phyloP scores from a whole-genome alignment of 1,140 invertebrate species.

The Bombus waltoni region DNA sequence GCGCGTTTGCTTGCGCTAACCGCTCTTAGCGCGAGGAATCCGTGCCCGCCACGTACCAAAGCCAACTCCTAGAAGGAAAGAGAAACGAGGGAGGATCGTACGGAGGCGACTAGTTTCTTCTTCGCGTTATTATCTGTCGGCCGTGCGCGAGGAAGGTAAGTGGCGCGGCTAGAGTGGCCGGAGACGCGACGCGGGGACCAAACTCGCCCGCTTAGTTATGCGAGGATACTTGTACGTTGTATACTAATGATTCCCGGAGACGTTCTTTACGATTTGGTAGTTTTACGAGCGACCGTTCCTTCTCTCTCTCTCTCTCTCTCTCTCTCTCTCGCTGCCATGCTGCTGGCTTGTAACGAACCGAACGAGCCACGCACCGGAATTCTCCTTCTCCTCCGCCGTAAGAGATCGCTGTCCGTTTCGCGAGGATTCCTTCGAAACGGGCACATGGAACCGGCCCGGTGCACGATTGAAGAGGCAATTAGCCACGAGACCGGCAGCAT shows the following conservation, averaged over 20 bases:
- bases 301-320: too few species aligned
- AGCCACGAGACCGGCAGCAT: constrained; percentile 6
- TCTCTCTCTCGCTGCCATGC: neutral
- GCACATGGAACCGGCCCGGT: constrained; percentile 1
- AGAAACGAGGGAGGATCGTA: constrained; percentile 18
- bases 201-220: constrained; percentile 58
- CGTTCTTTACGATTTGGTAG: constrained; percentile 48
- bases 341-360: constrained; percentile 7
- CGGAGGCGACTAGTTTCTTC: constrained; percentile 67
- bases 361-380: neutral
- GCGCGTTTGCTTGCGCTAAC: constrained; percentile 63
- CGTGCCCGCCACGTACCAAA: constrained; percentile 5
- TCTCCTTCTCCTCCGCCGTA: neutral
- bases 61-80: neutral
- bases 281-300: constrained; percentile 9
- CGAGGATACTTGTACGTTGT: constrained; percentile 53
- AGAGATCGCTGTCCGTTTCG: neutral
- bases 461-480: constrained; percentile 44
- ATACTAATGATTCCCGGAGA: constrained; percentile 60
- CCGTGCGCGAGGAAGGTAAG: constrained; percentile 56
- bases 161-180: constrained; percentile 56
- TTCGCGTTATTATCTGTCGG: constrained; percentile 68
- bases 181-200: constrained; percentile 23
- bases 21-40: constrained; percentile 56
- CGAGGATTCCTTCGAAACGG: constrained; percentile 7